Conservation (phyloP, 2,797 vertebrate genomes). For the Scleropages formosus region DNA sequence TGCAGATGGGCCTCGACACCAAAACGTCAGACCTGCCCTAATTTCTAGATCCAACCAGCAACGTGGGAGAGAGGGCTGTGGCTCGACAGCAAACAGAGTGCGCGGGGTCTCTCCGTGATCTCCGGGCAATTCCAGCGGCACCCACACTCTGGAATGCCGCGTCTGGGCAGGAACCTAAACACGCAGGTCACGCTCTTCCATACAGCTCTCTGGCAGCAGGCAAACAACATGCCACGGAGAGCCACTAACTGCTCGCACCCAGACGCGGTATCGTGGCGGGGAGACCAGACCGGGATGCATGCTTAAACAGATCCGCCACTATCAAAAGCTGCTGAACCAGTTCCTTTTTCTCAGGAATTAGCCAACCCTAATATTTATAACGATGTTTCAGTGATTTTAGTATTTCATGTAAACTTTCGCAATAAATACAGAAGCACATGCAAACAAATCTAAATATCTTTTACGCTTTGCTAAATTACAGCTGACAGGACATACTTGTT, state of each 20-base stretch:
- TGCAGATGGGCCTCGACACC: conserved; percentile 8
- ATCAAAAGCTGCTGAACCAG: not conserved
- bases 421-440: not conserved
- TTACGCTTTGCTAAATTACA: conserved; percentile 34
- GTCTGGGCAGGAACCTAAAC: not conserved
- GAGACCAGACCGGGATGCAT: not conserved
- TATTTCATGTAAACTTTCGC: conserved; percentile 9
- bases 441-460: conserved; percentile 34
- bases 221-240: not conserved
- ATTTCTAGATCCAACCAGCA: not conserved
- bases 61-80: not conserved
- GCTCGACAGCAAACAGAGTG: not conserved
- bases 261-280: not conserved
- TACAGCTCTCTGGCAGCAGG: not conserved
- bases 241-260: not conserved
- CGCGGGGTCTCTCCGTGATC: not conserved
- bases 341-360: not conserved
- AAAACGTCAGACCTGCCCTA: not conserved
- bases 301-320: not conserved
- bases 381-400: no score
- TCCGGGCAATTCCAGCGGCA: not conserved
- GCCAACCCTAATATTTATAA: conserved; percentile 37
- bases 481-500: conserved; percentile 21
- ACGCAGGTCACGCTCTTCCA: not conserved
- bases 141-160: not conserved